Evolutionary conservation across 2,797 vertebrate genomes (phyloP).

Genomic region (Gallinago solitaria): DNA sequence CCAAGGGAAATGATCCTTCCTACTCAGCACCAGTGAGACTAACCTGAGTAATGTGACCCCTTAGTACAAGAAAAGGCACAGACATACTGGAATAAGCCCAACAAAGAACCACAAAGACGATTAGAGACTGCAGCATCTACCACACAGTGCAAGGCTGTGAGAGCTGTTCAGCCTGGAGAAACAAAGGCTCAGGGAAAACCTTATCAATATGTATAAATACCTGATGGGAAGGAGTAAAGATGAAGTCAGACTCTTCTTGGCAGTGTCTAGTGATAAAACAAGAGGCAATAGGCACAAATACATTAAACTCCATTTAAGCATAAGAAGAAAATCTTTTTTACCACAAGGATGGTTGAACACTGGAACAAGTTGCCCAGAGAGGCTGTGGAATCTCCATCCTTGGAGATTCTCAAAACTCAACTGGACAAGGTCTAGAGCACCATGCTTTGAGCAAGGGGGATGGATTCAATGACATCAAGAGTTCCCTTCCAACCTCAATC

Average conservation of each 20-base stretch:
- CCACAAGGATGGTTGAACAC: not conserved
- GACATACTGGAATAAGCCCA: not conserved
- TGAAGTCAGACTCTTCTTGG: not conserved
- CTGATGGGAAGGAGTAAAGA: not conserved
- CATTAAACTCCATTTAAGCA: not conserved
- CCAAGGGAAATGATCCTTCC: not conserved
- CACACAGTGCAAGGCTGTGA: not conserved
- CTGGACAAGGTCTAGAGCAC: not conserved
- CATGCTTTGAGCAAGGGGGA: fast-evolving
- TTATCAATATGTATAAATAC: not conserved
- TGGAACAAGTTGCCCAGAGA: not conserved
- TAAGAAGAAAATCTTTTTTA: not conserved
- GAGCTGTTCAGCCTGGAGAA: not conserved
- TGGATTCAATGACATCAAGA: not conserved
- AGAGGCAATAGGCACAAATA: not conserved
- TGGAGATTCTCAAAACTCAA: not conserved
- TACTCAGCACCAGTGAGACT: not conserved
- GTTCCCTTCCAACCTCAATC: not conserved
- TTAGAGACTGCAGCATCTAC: not conserved
- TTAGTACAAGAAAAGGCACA: not conserved
- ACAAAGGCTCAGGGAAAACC: not conserved
- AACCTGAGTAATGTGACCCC: not conserved
- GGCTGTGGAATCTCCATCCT: not conserved
- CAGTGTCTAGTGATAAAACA: not conserved
- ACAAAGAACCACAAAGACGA: not conserved